These are phyloP conservation scores for Arvicanthis niloticus DNA, from an alignment of 2,113 vertebrate genomes.

Conservation along the genomic window DNA sequence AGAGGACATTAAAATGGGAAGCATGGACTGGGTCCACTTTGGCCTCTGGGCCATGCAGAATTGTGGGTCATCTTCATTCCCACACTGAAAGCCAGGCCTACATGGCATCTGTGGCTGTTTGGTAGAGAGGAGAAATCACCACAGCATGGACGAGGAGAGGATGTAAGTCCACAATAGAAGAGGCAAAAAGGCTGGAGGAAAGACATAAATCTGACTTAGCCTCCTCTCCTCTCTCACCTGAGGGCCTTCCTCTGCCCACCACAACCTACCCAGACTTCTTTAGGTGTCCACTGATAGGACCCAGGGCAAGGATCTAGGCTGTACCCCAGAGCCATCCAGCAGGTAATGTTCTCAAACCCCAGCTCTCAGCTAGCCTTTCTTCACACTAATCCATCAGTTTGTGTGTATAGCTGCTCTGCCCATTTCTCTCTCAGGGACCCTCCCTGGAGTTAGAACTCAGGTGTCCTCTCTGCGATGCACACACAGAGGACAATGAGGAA, in stretches of 20 bases:
- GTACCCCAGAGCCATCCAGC: neutral
- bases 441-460: no score
- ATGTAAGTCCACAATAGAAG: neutral
- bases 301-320: neutral
- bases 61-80: neutral
- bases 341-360: neutral
- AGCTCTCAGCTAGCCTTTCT: neutral
- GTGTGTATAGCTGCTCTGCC: no score
- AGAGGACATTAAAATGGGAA: neutral
- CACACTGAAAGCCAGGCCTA: neutral
- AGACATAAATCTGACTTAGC: fast-evolving
- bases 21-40: no score
- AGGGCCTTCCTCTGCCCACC: neutral
- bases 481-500: fast-evolving
- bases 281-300: neutral
- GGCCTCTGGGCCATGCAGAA: neutral
- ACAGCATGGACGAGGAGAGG: neutral
- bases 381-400: neutral
- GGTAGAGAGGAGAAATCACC: neutral
- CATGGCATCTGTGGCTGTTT: no score
- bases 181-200: no score
- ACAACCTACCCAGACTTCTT: neutral
- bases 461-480: no score
- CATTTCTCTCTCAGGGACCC: neutral
- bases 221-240: neutral